Conservation (phyloP, 1,140 invertebrate genomes). For the Grapholita molesta region DNA sequence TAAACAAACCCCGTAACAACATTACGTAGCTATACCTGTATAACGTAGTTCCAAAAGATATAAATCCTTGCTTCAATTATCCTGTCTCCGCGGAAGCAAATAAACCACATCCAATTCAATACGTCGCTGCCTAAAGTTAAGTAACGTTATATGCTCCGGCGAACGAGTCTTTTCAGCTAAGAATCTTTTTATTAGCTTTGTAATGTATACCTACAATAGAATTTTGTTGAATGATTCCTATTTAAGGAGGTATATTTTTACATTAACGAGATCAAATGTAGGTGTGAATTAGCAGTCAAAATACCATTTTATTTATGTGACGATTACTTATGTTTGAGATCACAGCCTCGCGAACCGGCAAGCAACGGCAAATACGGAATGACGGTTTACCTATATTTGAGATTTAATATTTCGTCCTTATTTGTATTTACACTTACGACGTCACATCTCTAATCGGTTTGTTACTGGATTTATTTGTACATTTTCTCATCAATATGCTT, state of each 20-base stretch:
- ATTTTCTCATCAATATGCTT: slow-evolving; percentile 1
- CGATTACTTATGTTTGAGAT: slow-evolving; percentile 27
- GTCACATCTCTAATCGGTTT: slow-evolving; percentile 48
- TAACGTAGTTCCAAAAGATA: slow-evolving; percentile 58
- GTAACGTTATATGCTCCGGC: slow-evolving; percentile 16
- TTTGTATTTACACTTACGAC: slow-evolving; percentile 50
- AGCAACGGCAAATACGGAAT: slow-evolving; percentile 37
- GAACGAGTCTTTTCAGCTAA: slow-evolving; percentile 6
- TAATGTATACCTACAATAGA: not conserved
- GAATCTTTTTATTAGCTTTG: slow-evolving; percentile 5
- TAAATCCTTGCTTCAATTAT: slow-evolving; percentile 74
- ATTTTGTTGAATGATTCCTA: not conserved
- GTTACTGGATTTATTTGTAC: slow-evolving; percentile 55
- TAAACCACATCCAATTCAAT: slow-evolving; percentile 59
- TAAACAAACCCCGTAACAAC: not conserved
- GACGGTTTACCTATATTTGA: slow-evolving; percentile 35
- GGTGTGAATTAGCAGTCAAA: not conserved
- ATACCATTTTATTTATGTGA: slow-evolving; percentile 17
- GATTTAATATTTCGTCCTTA: slow-evolving; percentile 50
- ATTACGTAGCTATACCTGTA: slow-evolving; percentile 2
- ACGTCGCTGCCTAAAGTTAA: slow-evolving; percentile 45
- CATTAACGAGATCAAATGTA: not conserved
- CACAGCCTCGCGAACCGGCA: slow-evolving; percentile 31
- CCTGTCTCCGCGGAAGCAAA: slow-evolving; percentile 60
- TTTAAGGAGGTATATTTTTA: not conserved